phyloP scores from a whole-genome alignment of 2,797 vertebrate species.

The Gambelia wislizenii region DNA sequence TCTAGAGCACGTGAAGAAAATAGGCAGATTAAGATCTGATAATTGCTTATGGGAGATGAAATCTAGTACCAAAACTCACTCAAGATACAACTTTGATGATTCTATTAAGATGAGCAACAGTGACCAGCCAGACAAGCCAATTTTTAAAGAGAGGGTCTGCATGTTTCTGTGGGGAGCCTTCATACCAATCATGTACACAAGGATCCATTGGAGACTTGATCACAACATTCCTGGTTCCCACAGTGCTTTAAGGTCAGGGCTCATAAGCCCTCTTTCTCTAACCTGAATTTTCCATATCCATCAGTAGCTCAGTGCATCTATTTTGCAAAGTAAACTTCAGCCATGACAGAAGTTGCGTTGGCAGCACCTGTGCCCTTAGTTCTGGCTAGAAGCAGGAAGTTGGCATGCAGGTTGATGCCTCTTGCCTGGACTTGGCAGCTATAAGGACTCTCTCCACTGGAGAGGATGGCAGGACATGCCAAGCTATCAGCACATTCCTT shows the following conservation, averaged over 20 bases:
- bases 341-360: slow-evolving; percentile 10
- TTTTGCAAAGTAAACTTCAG: slow-evolving; percentile 19
- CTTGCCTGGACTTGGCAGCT: background rate
- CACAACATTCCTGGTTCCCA: background rate
- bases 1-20: background rate
- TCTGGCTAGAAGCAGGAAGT: background rate
- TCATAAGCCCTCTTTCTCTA: background rate
- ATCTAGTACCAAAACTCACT: background rate
- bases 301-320: background rate
- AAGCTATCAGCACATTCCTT: slow-evolving; percentile 13
- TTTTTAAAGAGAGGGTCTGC: background rate
- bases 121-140: background rate
- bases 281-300: background rate
- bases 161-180: background rate
- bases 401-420: background rate
- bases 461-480: slow-evolving; percentile 7
- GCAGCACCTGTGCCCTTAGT: background rate
- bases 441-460: background rate
- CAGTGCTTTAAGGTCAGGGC: background rate
- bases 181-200: background rate
- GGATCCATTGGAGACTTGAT: background rate
- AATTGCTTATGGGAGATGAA: background rate
- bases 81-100: background rate
- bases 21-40: background rate
- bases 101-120: background rate